These are phyloP conservation scores for Chaetura pelagica DNA, from an alignment of 2,113 vertebrate genomes.

Conservation along the genomic window DNA sequence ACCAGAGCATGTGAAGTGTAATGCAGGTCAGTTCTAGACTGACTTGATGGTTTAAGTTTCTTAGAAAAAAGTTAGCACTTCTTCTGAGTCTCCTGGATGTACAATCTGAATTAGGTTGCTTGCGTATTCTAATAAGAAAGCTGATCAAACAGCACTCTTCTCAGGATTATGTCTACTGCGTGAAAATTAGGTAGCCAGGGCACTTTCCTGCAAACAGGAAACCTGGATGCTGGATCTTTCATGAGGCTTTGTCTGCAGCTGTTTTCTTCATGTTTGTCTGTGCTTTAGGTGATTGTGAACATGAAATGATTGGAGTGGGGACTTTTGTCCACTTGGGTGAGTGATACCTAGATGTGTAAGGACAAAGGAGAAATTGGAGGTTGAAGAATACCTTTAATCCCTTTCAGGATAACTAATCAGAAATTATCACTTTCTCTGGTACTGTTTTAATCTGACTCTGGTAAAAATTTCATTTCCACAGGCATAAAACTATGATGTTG, in stretches of 20 bases:
- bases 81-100: not conserved
- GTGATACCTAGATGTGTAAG: not conserved
- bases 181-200: not conserved
- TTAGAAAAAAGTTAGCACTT: not conserved
- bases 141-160: not conserved
- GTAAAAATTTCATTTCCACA: not conserved
- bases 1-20: not conserved
- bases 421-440: not conserved
- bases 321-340: not conserved
- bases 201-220: not conserved
- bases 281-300: not conserved
- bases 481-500: not conserved
- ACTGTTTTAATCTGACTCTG: not conserved
- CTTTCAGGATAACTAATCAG: not conserved
- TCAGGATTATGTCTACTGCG: not conserved
- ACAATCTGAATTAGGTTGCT: not conserved
- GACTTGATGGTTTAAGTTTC: not conserved
- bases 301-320: not conserved
- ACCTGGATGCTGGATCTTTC: not conserved
- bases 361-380: not conserved
- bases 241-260: not conserved
- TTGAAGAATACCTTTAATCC: not conserved
- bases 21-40: not conserved
- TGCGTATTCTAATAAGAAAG: not conserved
- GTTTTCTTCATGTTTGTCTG: not conserved